phyloP scores from a whole-genome alignment of 2,797 vertebrate genomes.

The Hemitrygon akajei region DNA sequence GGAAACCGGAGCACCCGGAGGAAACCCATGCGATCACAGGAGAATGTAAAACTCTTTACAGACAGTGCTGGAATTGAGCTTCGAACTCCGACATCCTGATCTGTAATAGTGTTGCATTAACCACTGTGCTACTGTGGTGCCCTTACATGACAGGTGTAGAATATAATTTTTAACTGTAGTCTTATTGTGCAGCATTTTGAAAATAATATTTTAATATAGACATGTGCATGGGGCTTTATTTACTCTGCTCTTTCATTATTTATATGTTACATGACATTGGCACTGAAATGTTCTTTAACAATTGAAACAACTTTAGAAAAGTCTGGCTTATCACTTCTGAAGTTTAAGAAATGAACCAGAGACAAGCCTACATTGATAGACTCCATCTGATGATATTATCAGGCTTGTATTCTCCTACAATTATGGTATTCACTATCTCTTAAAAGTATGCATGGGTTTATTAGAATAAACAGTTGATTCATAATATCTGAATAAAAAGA shows the following conservation, averaged over 20 bases:
- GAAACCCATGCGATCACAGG: too few relatives aligned
- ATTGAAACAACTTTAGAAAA: not conserved
- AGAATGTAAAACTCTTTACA: too few relatives aligned
- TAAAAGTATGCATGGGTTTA: not conserved
- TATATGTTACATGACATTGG: not conserved
- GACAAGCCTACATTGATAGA: not conserved
- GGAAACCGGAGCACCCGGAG: too few relatives aligned
- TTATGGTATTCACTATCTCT: not conserved
- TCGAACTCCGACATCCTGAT: too few relatives aligned
- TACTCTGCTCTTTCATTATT: not conserved
- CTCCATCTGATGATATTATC: not conserved
- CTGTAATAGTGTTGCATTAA: too few relatives aligned
- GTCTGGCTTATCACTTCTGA: too few relatives aligned
- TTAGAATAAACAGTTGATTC: not conserved
- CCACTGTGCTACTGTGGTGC: too few relatives aligned
- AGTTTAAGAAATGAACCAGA: not conserved
- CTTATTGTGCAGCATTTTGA: not conserved
- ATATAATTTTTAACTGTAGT: not conserved
- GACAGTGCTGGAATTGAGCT: too few relatives aligned
- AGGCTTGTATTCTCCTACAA: not conserved
- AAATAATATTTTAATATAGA: not conserved
- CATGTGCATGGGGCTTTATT: not conserved
- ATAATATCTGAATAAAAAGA: not conserved
- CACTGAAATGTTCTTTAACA: not conserved
- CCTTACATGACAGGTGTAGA: not conserved